phyloP scores from a whole-genome alignment of 2,888 invertebrate genomes.

The Ctena decussata region DNA sequence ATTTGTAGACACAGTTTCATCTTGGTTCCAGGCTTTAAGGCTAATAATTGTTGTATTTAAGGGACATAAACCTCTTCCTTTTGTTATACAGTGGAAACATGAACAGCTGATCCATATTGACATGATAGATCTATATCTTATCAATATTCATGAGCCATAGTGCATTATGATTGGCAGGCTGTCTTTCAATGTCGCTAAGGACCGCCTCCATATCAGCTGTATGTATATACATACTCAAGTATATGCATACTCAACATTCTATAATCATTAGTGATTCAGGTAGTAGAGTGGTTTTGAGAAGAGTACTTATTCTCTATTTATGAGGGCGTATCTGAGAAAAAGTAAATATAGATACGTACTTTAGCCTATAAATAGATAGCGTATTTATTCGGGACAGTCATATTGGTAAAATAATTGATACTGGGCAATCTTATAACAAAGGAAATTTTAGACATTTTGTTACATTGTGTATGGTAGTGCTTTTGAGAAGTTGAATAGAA shows the following conservation, averaged over 20 bases:
- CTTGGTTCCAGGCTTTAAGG: too few relatives aligned
- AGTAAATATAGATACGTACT: not conserved
- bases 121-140: not conserved
- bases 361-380: slow-evolving; percentile 2
- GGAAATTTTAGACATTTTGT: not conserved
- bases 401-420: not conserved
- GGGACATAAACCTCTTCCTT: too few relatives aligned
- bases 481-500: not conserved
- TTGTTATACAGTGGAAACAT: too few relatives aligned
- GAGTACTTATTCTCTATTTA: not conserved
- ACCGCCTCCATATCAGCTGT: not conserved
- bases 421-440: not conserved
- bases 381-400: not conserved
- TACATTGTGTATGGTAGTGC: not conserved
- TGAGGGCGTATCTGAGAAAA: slow-evolving; percentile 14
- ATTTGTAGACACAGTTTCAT: too few relatives aligned
- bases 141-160: not conserved
- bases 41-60: too few relatives aligned
- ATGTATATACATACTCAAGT: not conserved
- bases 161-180: not conserved
- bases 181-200: not conserved
- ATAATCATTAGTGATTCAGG: not conserved
- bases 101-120: not conserved
- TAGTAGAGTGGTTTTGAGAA: too few relatives aligned
- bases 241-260: too few relatives aligned